Evolutionary conservation across 2,888 invertebrate genomes (phyloP), one percentile per base, ranked within the genome.

Genomic region (Hanleya hanleyi): DNA sequence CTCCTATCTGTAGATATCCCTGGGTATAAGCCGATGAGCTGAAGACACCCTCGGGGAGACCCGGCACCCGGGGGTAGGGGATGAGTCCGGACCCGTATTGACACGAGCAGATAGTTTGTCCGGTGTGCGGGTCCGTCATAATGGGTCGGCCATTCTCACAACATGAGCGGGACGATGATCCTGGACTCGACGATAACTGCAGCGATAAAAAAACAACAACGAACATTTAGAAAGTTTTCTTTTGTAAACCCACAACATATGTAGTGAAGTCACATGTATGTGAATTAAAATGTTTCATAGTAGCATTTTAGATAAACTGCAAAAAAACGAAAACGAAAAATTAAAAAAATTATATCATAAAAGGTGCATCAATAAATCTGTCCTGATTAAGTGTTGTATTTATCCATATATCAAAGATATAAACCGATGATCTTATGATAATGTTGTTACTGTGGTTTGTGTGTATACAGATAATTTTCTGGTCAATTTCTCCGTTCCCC

Each of bases 91-190:
- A 77, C 92, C 92, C 95, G 96, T 88, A 96, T 94, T 72, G 96
- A 95, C 84, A 76, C 18, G 76, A 75, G 33, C 76, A 81, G 33
- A 81, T 72, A 6, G 81, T 77, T 70, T 81, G 81, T 4, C 81
- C 81, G 29, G 80, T 81, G 26, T 64, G 67, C 2, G 81, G 81
- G 61, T 81, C 79, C 9, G 79, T 80, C 67, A 77, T 47, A 33
- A 81, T 67, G 36, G 79, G 75, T 18, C 96, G 93, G 82, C 96
- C 96, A 78, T 96, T 95, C 92, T 96, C 96, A 92, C 96, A 96
- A 92, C 96, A 96, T 5, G 57, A 57, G 2, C 57, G 5, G 32
- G 26, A 29, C 22, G 57, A 57, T 2, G 57, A 57, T 9, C 26
- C 15, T 22, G 57, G 29, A 1, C 32, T 26, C 18, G 47, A 5